A percentile compares a stretch with the other conserved stretches of the same genome.
phyloP scores from a whole-genome alignment of 2,797 vertebrate genomes.

The Parotocinclus haroldoi region DNA sequence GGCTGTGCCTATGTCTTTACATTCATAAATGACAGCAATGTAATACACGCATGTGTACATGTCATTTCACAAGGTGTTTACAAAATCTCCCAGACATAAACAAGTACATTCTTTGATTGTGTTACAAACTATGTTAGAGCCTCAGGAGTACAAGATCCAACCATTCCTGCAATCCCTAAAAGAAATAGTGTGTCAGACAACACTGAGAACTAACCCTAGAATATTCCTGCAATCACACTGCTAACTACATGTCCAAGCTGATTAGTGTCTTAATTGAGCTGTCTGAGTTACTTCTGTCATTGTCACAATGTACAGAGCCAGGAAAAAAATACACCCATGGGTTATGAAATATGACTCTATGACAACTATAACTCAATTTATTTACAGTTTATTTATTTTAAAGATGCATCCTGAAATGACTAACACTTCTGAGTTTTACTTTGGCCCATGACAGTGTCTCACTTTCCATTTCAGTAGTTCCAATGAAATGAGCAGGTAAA shows the following conservation, averaged over 20 bases:
- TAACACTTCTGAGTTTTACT: background rate
- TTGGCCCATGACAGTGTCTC: slow-evolving; percentile 1
- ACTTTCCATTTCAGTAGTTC: slow-evolving; percentile 20
- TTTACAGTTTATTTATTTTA: no score
- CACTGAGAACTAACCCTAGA: slow-evolving; percentile 16
- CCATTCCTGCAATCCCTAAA: no score
- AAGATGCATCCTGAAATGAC: background rate
- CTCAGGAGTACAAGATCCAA: no score
- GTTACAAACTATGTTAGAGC: no score
- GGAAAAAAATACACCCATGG: slow-evolving; percentile 10
- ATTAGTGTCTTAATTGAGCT: slow-evolving; percentile 49
- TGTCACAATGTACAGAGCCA: slow-evolving; percentile 19
- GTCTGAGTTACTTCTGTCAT: slow-evolving; percentile 29
- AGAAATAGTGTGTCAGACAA: slow-evolving; percentile 6
- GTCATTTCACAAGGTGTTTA: no score
- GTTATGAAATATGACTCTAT: background rate
- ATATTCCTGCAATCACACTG: slow-evolving; percentile 35
- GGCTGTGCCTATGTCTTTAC: no score
- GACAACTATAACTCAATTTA: background rate
- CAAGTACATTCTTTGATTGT: no score
- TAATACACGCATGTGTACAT: no score
- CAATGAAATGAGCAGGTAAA: background rate
- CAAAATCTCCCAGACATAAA: no score
- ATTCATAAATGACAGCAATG: no score
- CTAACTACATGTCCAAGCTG: slow-evolving; percentile 48